Evolutionary conservation across 2,113 vertebrate genomes (phyloP).

Genomic region (Corvus cornix): DNA sequence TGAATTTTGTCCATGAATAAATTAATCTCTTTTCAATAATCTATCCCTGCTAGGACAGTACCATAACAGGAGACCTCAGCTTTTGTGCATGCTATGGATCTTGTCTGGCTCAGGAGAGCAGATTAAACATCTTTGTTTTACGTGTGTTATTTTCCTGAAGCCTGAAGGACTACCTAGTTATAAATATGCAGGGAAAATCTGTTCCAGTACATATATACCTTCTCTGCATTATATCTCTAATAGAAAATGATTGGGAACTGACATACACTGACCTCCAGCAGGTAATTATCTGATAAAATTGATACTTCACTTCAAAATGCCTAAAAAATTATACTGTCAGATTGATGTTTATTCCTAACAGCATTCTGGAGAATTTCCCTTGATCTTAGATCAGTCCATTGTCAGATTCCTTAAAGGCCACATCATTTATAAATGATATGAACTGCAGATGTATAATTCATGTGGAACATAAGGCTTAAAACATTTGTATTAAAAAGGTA

Average conservation of each 20-base stretch:
- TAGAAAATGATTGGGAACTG: slow-evolving; percentile 18
- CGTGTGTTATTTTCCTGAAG: neutral
- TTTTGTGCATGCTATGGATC: neutral
- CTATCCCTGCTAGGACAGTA: neutral
- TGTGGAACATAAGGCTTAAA: slow-evolving; percentile 20
- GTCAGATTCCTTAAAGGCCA: slow-evolving; percentile 53
- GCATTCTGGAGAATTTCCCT: neutral
- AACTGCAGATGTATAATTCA: slow-evolving; percentile 45
- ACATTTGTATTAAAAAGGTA: slow-evolving; percentile 20
- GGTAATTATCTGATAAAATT: slow-evolving; percentile 46
- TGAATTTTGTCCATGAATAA: neutral
- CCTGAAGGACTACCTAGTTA: neutral
- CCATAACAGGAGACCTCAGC: neutral
- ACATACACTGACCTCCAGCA: neutral
- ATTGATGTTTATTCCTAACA: slow-evolving; percentile 39
- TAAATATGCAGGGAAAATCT: neutral
- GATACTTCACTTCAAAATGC: slow-evolving; percentile 40
- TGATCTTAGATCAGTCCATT: slow-evolving; percentile 25
- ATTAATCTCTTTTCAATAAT: neutral
- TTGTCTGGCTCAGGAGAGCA: neutral
- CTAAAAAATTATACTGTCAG: slow-evolving; percentile 28
- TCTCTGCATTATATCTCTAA: slow-evolving; percentile 1
- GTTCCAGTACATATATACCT: neutral
- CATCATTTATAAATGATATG: slow-evolving; percentile 29
- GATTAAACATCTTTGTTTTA: neutral